These are phyloP conservation scores for Enteromius mattozi DNA, from an alignment of 2,797 vertebrate genomes.

Conservation along the genomic window DNA sequence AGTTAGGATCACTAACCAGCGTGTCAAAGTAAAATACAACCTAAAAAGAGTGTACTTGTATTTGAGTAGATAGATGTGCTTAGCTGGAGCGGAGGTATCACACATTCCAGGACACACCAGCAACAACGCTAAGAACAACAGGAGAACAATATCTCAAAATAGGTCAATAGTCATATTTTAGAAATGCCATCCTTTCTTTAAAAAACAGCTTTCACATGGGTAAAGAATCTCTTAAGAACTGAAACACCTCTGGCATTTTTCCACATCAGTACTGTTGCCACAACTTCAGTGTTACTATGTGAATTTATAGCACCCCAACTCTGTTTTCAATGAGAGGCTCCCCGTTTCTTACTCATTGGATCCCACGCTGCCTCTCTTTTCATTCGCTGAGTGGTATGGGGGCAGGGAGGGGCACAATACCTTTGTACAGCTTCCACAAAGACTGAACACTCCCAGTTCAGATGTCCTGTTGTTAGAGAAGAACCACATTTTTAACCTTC, in stretches of 20 bases:
- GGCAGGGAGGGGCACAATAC: slow-evolving; percentile 70
- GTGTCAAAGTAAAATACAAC: background rate
- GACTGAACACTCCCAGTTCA: slow-evolving; percentile 40
- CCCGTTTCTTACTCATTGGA: slow-evolving; percentile 2
- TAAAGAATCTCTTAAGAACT: slow-evolving; percentile 46
- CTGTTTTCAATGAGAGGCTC: slow-evolving; percentile 54
- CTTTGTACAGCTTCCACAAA: slow-evolving; percentile 58
- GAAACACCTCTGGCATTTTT: background rate
- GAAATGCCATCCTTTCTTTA: background rate
- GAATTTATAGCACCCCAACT: slow-evolving; percentile 18
- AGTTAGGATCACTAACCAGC: background rate
- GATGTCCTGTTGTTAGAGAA: slow-evolving; percentile 35
- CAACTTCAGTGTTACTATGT: background rate
- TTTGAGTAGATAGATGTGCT: background rate
- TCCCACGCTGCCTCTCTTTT: slow-evolving; percentile 59
- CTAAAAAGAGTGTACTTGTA: background rate
- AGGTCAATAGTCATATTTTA: slow-evolving; percentile 14
- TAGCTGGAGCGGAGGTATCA: background rate
- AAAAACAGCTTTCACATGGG: background rate
- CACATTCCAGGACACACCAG: background rate
- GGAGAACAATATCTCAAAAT: slow-evolving; percentile 26
- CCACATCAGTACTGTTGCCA: background rate
- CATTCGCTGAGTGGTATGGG: slow-evolving; percentile 62
- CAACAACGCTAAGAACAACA: slow-evolving; percentile 24
- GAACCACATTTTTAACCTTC: slow-evolving; percentile 20